Base-by-base conservation (phyloP, 2,797 vertebrate genomes). In the Phrynocephalus forsythii region DNA sequence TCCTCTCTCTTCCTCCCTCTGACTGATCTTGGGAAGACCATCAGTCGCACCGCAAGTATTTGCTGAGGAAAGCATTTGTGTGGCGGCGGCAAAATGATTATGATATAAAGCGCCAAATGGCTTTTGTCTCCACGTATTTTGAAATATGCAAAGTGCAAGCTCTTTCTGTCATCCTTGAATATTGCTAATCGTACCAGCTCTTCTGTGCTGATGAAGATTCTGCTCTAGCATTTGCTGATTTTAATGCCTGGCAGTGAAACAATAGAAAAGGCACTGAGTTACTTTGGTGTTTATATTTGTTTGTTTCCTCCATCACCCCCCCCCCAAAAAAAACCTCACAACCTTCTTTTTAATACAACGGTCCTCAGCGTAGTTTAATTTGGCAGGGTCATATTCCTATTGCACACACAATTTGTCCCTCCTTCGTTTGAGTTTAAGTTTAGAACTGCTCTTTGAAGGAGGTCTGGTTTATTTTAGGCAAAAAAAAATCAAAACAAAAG, bases 381-480 rank as follows among this genome's bases (percentile, higher is more conserved):
- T 73, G 68, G 28, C 68, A 66, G 38, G 18, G 38, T 48, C n/a
- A 26, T 71, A 24, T 84, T 20, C 68, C 50, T 13, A 8, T 79
- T 79, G 73, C 6, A 18, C n/a, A 48, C 11, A 24, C 52, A 67
- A 68, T 16, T 78, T 28, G 33, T 68, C 28, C 56, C 44, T 44
- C 20, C 33, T 56, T 87, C 83, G 48, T 69, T 44, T 69, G 26
- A 77, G 82, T 86, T 87, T 52, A 82, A 56, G 28, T 84, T 33
- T 66, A 76, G 7, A 30, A 33, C 16, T 50, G 11, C 2, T 85
- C 6, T 38, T 71, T n/a, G 2, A 50, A 33, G 18, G 11, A 28
- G 15, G 11, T 24, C 1, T 48, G 18, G 24, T 24, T 22, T 6
- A 56, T 79, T 80, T 66, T 56, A 33, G 63, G 38, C 38, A 5